Base-by-base conservation (phyloP, 2,888 invertebrate species). In the Electrophaes corylata region DNA sequence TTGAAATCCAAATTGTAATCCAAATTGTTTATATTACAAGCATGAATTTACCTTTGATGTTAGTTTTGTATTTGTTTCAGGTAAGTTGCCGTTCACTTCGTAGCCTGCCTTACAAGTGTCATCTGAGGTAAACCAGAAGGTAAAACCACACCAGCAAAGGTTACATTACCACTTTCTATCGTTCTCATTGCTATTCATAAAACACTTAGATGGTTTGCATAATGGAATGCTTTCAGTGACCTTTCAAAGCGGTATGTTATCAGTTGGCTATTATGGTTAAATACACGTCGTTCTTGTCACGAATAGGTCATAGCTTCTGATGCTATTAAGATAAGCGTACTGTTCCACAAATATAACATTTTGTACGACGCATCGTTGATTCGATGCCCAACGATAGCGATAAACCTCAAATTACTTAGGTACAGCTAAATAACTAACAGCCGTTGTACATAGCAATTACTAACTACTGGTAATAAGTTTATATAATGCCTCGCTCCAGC, bases 151-250 rank as follows among this genome's bases (percentile, higher is more conserved):
- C 43, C 6, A 46, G 20, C 33, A 37, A 54, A 40, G 44, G 45
- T 61, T 53, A 46, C 26, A 59, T 59, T 52, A 54, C 39, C 43
- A 43, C 57, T 29, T 39, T 43, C 35, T 44, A 35, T 29, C 43
- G 49, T 57, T 57, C 56, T 66, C 64, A 58, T 49, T 62, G 67
- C 68, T 69, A 75, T 75, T 74, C 68, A 71, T 70, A 66, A 67
- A 66, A 64, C 54, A 70, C 73, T 75, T 64, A 66, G 64, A 65
- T 61, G 57, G 62, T 19, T 40, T 72, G 70, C 72, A 74, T 76
- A 75, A 72, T 73, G 69, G 60, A 71, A 69, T 70, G 66, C 71
- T 73, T 73, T 69, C 66, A 66, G 66, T 70, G 62, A 75, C 66
- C 70, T 71, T 72, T 70, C 54, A 56, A 67, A 69, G 70, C 70